Evolutionary conservation across 35 echinoderm and acorn worm genomes (phyloP).

Genomic region (Anneissia japonica): DNA sequence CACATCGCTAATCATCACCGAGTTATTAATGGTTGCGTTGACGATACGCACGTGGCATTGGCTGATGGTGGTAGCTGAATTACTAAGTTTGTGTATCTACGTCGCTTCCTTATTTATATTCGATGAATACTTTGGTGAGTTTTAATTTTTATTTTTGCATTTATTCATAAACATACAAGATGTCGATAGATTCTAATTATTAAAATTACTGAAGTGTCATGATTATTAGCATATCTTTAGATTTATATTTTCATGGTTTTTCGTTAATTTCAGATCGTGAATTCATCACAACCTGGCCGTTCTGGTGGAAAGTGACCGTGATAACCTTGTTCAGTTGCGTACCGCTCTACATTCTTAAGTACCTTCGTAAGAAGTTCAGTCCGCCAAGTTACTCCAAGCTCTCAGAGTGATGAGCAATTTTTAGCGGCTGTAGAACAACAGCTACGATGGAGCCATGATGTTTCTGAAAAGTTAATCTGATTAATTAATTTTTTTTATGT

Average conservation of each 20-base stretch:
- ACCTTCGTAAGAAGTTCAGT: constrained; percentile 71
- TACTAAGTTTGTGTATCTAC: constrained; percentile 74
- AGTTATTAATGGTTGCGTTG: constrained; percentile 94
- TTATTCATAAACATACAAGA: not conserved
- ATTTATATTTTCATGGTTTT: too few relatives aligned
- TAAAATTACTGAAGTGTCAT: too few relatives aligned
- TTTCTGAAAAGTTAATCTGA: not conserved
- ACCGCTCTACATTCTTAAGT: constrained; percentile 93
- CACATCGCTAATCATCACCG: constrained; percentile 88
- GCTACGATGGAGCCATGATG: too few relatives aligned
- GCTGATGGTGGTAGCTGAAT: constrained; percentile 82
- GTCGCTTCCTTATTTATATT: constrained; percentile 93
- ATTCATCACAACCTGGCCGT: constrained; percentile 78
- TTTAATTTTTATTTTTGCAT: not conserved
- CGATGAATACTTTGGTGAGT: constrained; percentile 86
- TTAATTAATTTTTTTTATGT: not conserved
- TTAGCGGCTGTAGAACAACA: not conserved
- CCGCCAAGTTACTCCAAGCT: constrained; percentile 96
- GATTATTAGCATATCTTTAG: too few relatives aligned
- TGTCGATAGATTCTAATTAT: too few relatives aligned
- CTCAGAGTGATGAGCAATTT: constrained; percentile 26
- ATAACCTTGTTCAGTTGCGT: constrained; percentile 93
- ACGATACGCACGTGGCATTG: constrained; percentile 98
- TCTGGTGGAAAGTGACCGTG: constrained; percentile 95
- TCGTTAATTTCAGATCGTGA: constrained; percentile 58